Evolutionary conservation across 2,113 vertebrate species (phyloP).

Genomic region (Illadopsis cleaveri): DNA sequence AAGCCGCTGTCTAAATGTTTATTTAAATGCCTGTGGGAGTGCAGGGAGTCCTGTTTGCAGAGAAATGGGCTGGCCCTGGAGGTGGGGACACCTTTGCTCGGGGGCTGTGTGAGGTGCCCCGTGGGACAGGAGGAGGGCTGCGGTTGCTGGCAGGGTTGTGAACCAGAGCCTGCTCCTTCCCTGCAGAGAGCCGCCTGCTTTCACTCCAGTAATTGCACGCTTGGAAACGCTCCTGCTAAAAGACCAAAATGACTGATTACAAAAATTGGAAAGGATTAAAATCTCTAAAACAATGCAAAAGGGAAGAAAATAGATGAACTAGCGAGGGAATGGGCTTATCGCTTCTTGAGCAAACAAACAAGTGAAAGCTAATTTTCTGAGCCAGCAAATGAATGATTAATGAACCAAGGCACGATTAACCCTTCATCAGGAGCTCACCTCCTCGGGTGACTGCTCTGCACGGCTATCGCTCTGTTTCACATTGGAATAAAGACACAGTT

Average conservation of each 20-base stretch:
- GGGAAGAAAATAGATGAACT: conserved; percentile 48
- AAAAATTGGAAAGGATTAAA: conserved; percentile 60
- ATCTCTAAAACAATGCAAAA: conserved; percentile 53
- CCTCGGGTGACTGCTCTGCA: background rate
- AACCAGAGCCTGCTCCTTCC: background rate
- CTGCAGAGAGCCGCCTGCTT: background rate
- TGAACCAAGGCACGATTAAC: conserved; percentile 34
- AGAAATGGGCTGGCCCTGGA: background rate
- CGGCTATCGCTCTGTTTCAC: background rate
- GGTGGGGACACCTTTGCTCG: background rate
- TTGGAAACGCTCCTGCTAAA: conserved; percentile 34
- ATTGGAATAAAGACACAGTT: background rate
- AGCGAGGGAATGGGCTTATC: conserved; percentile 31
- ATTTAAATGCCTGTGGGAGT: background rate
- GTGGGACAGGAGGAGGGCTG: background rate
- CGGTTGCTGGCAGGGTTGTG: background rate
- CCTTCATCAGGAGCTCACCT: conserved; percentile 28
- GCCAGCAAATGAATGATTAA: conserved; percentile 63
- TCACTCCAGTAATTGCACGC: background rate
- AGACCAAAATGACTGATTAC: conserved; percentile 52
- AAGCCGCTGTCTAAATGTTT: rapidly evolving
- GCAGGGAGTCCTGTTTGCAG: background rate
- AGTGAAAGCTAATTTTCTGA: conserved; percentile 62
- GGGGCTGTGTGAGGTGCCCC: rapidly evolving
- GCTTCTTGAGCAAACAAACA: conserved; percentile 62